Percentiles rank a stretch among this genome's conserved stretches.
Evolutionary conservation across 2,797 vertebrate genomes (phyloP).

Genomic region (Netta rufina): DNA sequence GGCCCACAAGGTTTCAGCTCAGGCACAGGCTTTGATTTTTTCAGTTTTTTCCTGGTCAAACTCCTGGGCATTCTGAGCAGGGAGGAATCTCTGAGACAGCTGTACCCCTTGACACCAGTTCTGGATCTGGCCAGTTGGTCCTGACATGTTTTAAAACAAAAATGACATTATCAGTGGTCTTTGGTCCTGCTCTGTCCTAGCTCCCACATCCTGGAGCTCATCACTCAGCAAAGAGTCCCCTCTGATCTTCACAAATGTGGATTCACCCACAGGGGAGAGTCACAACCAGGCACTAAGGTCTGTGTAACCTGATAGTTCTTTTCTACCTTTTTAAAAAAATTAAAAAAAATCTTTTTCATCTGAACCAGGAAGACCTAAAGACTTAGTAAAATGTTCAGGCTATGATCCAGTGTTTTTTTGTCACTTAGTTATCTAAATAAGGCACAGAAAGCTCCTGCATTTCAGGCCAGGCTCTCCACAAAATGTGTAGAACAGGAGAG

Average conservation of each 20-base stretch:
- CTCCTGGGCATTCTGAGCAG: neutral
- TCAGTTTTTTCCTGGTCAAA: neutral
- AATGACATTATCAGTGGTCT: neutral
- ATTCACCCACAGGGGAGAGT: neutral
- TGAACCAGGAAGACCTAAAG: neutral
- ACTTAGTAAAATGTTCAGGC: neutral
- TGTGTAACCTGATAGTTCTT: neutral
- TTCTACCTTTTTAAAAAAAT: neutral
- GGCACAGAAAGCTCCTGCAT: slow-evolving; percentile 32
- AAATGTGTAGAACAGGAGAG: slow-evolving; percentile 25
- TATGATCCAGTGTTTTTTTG: neutral
- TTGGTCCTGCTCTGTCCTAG: neutral
- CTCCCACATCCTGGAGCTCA: neutral
- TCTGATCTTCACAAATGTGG: slow-evolving; percentile 8
- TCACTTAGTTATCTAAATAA: slow-evolving; percentile 63
- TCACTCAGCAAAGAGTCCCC: neutral
- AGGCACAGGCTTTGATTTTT: neutral
- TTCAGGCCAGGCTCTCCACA: neutral
- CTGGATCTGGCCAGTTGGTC: neutral
- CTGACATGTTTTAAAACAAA: neutral
- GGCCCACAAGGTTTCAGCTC: neutral
- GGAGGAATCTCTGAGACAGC: neutral
- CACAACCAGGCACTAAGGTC: neutral
- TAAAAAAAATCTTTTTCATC: too few species aligned
- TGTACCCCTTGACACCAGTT: neutral